These are phyloP conservation scores for Podotricha telesiphe DNA, from an alignment of 2,888 invertebrate genomes.

Conservation along the genomic window DNA sequence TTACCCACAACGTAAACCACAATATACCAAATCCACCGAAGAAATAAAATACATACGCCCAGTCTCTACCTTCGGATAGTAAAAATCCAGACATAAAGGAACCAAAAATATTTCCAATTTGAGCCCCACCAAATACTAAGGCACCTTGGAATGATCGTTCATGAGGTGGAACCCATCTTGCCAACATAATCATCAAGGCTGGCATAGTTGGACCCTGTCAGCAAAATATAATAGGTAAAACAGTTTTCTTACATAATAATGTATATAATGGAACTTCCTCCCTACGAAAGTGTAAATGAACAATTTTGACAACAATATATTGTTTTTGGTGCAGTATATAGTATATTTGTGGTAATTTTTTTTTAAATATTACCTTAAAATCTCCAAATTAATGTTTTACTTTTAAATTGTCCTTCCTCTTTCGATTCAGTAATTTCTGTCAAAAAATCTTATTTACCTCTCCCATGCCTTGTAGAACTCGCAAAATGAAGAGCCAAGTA, in stretches of 20 bases:
- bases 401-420: background rate
- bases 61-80: conserved; percentile 75
- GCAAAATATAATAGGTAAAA: conserved; percentile 15
- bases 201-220: conserved; percentile 89
- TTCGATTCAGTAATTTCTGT: conserved; percentile 19
- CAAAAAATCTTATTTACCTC: conserved; percentile 74
- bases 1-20: conserved; percentile 82
- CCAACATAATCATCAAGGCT: conserved; percentile 85
- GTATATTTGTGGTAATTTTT: background rate
- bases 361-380: conserved; percentile 3
- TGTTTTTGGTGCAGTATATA: background rate
- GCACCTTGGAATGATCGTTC: conserved; percentile 84
- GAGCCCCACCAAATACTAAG: conserved; percentile 84
- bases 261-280: background rate
- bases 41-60: conserved; percentile 84
- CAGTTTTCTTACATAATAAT: background rate
- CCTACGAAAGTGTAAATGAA: background rate
- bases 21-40: conserved; percentile 82
- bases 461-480: conserved; percentile 90
- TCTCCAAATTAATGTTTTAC: conserved; percentile 1
- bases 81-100: conserved; percentile 81
- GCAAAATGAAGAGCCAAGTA: conserved; percentile 80
- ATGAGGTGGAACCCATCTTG: conserved; percentile 84
- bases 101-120: conserved; percentile 83
- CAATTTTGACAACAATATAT: background rate